Evolutionary conservation across 2,888 invertebrate species (phyloP), one percentile per base, ranked within the genome.

Genomic region (Hylaea fasciaria): DNA sequence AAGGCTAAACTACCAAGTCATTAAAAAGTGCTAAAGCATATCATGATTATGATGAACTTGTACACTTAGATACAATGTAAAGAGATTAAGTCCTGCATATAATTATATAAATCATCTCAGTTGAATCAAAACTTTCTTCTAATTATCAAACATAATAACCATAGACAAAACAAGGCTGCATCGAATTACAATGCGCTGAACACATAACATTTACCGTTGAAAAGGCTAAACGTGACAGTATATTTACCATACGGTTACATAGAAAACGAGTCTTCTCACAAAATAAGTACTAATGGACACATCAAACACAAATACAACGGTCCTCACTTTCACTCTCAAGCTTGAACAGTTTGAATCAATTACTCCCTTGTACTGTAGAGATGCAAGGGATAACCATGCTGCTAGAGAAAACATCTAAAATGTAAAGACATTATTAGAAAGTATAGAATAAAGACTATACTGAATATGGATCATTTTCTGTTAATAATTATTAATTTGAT

Each of bases 191-290:
- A 50, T 11, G 17, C 7, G 17, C 2, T 16, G 37, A 28, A 46
- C 10, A 57, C 39, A 41, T 48, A 58, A 49, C 52, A 45, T 48
- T 44, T 43, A 48, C 53, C 8, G 44, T 54, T 45, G 29, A 52
- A 56, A 14, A 57, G 45, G 59, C 54, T 43, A 64, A 60, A 57
- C 58, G 61, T 68, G 68, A 64, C 44, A 35, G 49, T 14, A 60
- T 63, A 55, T 62, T 66, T 69, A 69, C 60, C 60, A 65, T 60
- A 48, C 48, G 43, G 7, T 7, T 2, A 44, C 60, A 64, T 64
- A 65, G 64, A 66, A 65, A 66, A 66, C 65, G 63, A 65, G 63
- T 57, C 58, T 62, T 37, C 48, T 53, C 40, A 14, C 49, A 44
- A 54, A 50, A 50, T 50, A 51, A 37, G 52, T 40, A 57, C 61